Evolutionary conservation across 2,797 vertebrate species (phyloP), one percentile per base, ranked within the genome.

Genomic region (Aulostomus chinensis): DNA sequence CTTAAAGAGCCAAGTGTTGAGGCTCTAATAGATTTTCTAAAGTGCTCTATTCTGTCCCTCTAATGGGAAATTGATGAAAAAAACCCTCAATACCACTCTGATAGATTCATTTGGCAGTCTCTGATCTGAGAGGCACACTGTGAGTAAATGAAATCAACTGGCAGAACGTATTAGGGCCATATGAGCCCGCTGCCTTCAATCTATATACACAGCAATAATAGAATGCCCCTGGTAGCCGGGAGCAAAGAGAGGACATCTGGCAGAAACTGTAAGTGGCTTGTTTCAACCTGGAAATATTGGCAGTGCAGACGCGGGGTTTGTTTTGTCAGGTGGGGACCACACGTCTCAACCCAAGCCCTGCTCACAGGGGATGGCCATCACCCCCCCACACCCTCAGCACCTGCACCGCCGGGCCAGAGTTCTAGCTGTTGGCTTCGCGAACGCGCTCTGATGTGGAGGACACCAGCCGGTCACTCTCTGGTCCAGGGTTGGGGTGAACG

Each of bases 141-240:
- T 52, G 80, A 67, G 81, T 83, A 85, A 88, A 89, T 89, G 66
- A 87, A 89, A 86, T 83, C 82, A 82, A 80, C 67, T 72, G 67
- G 75, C 46, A 48, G 68, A 71, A 76, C 38, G 48, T 62, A 77
- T 77, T 68, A 78, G 32, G 42, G 71, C 59, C 62, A 78, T 73
- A 78, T 68, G 69, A 82, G 77, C 40, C 68, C 69, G 57, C 67
- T 81, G 68, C 66, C 73, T 78, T 76, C 70, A 63, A 71, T 82
- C 76, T 78, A 81, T 79, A 81, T 37, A 70, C 78, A 75, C 73
- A 61, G 67, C 49, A 74, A 85, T 85, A 86, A 81, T 77, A 54
- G 60, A 81, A 73, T 22, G 38, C 63, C 65, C 71, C 82, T 66
- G 75, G 81, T 70, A 56, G 63, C 40, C 59, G 75, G 72, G 68